Percentiles rank a stretch among this genome's conserved stretches.
Evolutionary conservation across 2,888 invertebrate species (phyloP).

Genomic region (Xestia ashworthii): DNA sequence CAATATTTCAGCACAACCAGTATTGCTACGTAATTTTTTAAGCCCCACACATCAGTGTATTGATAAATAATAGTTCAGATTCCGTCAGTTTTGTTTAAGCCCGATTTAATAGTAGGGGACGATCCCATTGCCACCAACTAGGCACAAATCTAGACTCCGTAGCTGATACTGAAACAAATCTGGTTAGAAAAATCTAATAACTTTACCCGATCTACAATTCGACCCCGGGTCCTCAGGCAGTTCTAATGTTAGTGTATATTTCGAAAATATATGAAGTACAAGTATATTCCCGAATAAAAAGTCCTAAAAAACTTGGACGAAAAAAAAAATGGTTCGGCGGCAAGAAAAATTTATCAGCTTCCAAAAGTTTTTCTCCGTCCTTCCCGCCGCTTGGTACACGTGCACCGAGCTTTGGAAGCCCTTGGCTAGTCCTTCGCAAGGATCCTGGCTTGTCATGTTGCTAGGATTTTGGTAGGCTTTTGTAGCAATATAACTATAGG

Average conservation of each 20-base stretch:
- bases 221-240: too few relatives aligned
- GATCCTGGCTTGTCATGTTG: slow-evolving; percentile 16
- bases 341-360: not conserved
- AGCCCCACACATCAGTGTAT: too few relatives aligned
- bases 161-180: not conserved
- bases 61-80: too few relatives aligned
- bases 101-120: too few relatives aligned
- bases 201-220: not conserved
- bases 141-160: not conserved
- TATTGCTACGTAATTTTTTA: not conserved
- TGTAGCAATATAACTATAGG: not conserved
- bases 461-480: slow-evolving; percentile 10
- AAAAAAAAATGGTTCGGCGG: not conserved
- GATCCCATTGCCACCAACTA: not conserved
- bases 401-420: slow-evolving; percentile 24
- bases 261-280: too few relatives aligned
- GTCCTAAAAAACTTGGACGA: not conserved
- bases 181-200: not conserved
- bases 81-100: too few relatives aligned
- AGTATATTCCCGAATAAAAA: not conserved
- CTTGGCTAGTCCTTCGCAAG: slow-evolving; percentile 27
- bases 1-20: not conserved
- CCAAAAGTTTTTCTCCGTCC: not conserved
- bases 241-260: too few relatives aligned
- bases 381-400: slow-evolving; percentile 31